Evolutionary conservation across 2,888 invertebrate genomes (phyloP).

Genomic region (Hypolimnas misippus): DNA sequence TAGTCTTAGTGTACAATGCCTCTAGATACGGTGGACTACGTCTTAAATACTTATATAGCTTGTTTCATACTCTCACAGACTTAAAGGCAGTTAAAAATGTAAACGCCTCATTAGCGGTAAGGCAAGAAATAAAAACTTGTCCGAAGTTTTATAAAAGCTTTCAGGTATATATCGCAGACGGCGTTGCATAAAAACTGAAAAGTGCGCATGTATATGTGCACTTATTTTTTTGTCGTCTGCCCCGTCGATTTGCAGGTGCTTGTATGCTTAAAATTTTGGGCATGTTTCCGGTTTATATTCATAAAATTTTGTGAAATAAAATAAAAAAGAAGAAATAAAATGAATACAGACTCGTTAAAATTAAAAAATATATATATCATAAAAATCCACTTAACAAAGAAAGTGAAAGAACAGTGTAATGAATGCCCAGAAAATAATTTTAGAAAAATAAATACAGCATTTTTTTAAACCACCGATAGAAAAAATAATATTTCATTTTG

Average conservation of each 20-base stretch:
- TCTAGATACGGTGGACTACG: not conserved
- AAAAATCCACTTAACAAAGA: not conserved
- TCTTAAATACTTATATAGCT: not conserved
- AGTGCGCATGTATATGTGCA: not conserved
- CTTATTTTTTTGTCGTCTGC: conserved; percentile 16
- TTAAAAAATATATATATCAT: not conserved
- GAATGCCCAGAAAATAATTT: not conserved
- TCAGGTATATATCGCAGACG: conserved; percentile 18
- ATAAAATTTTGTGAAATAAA: conserved; percentile 17
- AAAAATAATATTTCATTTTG: not conserved
- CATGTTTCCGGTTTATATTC: conserved; percentile 17
- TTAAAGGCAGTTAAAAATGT: conserved; percentile 28
- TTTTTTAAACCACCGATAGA: too few species aligned
- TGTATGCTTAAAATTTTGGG: conserved; percentile 6
- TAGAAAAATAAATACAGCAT: too few species aligned
- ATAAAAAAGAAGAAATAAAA: too few species aligned
- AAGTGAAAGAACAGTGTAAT: not conserved
- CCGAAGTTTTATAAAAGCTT: conserved; percentile 24
- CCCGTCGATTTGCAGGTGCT: conserved; percentile 3
- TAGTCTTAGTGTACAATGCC: not conserved
- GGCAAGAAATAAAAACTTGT: conserved; percentile 29
- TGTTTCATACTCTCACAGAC: conserved; percentile 2
- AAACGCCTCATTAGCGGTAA: conserved; percentile 28
- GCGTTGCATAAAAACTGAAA: conserved; percentile 12
- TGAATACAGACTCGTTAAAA: not conserved